A percentile compares a stretch with the other conserved stretches of the same genome.
phyloP scores from a whole-genome alignment of 2,888 invertebrate genomes.

The Sesia bembeciformis region DNA sequence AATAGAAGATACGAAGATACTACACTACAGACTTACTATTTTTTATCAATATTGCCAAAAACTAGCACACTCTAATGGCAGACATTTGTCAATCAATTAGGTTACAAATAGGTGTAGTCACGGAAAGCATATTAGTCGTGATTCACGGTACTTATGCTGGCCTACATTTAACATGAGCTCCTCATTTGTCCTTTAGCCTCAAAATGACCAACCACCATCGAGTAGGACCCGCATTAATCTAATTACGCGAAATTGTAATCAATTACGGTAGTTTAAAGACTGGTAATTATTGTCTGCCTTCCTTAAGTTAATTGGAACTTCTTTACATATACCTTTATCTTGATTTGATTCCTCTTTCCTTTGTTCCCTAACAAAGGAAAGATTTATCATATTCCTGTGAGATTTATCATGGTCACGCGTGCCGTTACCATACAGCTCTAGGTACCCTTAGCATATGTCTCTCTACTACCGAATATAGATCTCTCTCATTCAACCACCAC shows the following conservation, averaged over 20 bases:
- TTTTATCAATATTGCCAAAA: too few relatives aligned
- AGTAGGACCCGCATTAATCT: constrained; percentile 9
- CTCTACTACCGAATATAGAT: too few relatives aligned
- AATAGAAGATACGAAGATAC: too few relatives aligned
- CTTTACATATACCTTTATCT: too few relatives aligned
- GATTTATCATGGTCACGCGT: too few relatives aligned
- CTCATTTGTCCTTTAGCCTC: constrained; percentile 18
- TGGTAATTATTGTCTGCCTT: constrained; percentile 5
- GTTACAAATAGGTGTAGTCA: constrained; percentile 46
- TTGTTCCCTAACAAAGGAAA: too few relatives aligned
- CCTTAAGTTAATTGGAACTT: neutral
- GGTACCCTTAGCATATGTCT: too few relatives aligned
- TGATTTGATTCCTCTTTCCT: too few relatives aligned
- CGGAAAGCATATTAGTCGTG: constrained; percentile 30
- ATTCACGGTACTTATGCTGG: constrained; percentile 31
- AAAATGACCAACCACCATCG: constrained; percentile 7
- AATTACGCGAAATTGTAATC: constrained; percentile 9
- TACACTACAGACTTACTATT: too few relatives aligned
- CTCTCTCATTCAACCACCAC: too few relatives aligned
- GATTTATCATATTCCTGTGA: too few relatives aligned
- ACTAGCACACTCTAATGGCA: constrained; percentile 28
- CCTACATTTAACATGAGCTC: constrained; percentile 28
- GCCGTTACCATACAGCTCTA: too few relatives aligned
- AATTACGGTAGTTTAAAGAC: neutral
- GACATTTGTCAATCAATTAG: constrained; percentile 61